These are phyloP conservation scores for Glaucidium brasilianum DNA, from an alignment of 2,113 vertebrate genomes.

Conservation along the genomic window DNA sequence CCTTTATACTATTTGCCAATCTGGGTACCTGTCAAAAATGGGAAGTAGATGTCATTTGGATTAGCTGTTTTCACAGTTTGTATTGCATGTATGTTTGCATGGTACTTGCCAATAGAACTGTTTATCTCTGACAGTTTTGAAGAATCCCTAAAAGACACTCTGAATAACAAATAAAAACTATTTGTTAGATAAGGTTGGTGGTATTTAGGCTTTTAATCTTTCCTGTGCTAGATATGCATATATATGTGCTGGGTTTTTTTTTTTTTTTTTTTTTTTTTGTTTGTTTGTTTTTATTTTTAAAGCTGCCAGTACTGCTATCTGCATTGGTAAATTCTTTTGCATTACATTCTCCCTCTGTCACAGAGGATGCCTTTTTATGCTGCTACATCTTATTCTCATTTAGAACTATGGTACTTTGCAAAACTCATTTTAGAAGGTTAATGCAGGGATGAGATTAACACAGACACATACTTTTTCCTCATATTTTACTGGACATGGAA, in stretches of 20 bases:
- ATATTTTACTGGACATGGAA: not conserved
- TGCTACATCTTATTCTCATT: not conserved
- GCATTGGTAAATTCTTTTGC: not conserved
- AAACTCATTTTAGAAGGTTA: slow-evolving; percentile 3
- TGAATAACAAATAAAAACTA: not conserved
- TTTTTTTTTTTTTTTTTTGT: not conserved
- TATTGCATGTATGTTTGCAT: not conserved
- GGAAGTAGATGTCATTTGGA: not conserved
- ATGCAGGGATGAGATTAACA: not conserved
- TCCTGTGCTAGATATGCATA: not conserved
- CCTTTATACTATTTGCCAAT: not conserved
- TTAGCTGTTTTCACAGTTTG: slow-evolving; percentile 1
- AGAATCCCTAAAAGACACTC: not conserved
- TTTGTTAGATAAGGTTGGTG: not conserved
- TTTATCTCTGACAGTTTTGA: not conserved
- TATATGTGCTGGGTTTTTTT: not conserved
- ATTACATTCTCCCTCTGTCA: not conserved
- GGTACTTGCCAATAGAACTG: not conserved
- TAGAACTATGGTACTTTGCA: not conserved
- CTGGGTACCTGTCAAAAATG: not conserved
- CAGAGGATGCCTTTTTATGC: not conserved
- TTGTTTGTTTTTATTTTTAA: not conserved
- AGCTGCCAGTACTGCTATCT: not conserved
- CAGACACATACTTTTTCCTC: not conserved
- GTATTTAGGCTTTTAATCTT: not conserved